These are phyloP conservation scores for Tachystola acroxantha DNA, from an alignment of 2,888 invertebrate species.

Conservation along the genomic window DNA sequence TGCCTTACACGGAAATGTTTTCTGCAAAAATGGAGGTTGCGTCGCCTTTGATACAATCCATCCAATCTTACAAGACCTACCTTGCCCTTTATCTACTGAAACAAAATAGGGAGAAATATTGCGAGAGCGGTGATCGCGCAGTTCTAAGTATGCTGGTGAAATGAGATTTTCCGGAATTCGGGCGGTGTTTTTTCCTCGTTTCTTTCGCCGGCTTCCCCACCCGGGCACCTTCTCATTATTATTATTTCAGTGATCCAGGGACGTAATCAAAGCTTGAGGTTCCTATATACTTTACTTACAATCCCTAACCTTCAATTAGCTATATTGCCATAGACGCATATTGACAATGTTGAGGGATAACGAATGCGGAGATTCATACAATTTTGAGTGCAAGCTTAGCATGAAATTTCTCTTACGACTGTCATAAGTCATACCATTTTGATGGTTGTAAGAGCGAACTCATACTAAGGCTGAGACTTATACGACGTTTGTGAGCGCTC, in stretches of 20 bases:
- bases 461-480: too few relatives aligned
- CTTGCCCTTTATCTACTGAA: conserved; percentile 8
- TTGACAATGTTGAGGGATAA: too few relatives aligned
- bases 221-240: conserved; percentile 30
- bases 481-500: too few relatives aligned
- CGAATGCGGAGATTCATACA: too few relatives aligned
- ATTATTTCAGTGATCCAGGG: conserved; percentile 24
- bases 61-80: conserved; percentile 24
- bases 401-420: too few relatives aligned
- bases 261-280: too few relatives aligned
- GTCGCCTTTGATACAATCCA: conserved; percentile 29
- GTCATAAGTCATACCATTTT: too few relatives aligned
- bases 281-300: too few relatives aligned
- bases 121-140: conserved; percentile 7
- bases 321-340: too few relatives aligned
- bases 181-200: conserved; percentile 38
- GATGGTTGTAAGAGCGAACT: too few relatives aligned
- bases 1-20: conserved; percentile 39
- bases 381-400: too few relatives aligned
- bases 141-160: conserved; percentile 26
- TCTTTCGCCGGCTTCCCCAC: conserved; percentile 31
- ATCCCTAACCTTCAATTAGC: too few relatives aligned
- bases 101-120: conserved; percentile 8
- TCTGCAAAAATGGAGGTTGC: conserved; percentile 31
- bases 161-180: conserved; percentile 40